Evolutionary conservation across 2,888 invertebrate species (phyloP).

Genomic region (Eupithecia centaureata): DNA sequence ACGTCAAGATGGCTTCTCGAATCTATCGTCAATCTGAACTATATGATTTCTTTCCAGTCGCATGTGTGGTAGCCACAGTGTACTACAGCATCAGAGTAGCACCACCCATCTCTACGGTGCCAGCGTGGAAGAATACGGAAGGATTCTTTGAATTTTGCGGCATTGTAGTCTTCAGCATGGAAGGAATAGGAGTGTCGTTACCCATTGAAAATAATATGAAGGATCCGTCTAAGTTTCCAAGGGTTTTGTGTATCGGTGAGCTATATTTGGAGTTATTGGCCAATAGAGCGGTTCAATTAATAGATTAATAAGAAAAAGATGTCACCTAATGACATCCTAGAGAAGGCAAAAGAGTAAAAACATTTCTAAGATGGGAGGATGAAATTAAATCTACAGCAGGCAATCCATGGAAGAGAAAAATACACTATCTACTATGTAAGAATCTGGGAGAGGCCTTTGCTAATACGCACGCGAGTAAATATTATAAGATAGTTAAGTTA

Average conservation of each 20-base stretch:
- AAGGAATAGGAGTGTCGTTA: slow-evolving; percentile 75
- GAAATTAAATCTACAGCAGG: too few relatives aligned
- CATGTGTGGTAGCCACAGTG: slow-evolving; percentile 71
- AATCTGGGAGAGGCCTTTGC: too few relatives aligned
- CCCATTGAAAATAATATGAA: slow-evolving; percentile 79
- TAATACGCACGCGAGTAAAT: too few relatives aligned
- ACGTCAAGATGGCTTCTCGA: background rate
- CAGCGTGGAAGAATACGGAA: slow-evolving; percentile 64
- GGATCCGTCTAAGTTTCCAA: slow-evolving; percentile 65
- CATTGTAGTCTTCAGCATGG: slow-evolving; percentile 85
- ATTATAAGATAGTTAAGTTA: too few relatives aligned
- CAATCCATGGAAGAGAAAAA: too few relatives aligned
- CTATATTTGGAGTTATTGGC: slow-evolving; percentile 4
- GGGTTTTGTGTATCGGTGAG: slow-evolving; percentile 66
- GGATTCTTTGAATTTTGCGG: slow-evolving; percentile 83
- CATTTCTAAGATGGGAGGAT: too few relatives aligned
- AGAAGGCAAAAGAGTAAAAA: too few relatives aligned
- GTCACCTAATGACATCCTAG: too few relatives aligned
- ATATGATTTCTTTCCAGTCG: slow-evolving; percentile 64
- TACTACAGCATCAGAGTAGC: slow-evolving; percentile 63
- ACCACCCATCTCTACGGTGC: slow-evolving; percentile 57
- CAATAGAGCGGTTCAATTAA: too few relatives aligned
- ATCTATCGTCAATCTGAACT: too few relatives aligned
- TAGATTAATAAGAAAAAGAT: too few relatives aligned
- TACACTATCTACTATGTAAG: too few relatives aligned